Percentiles rank a stretch among this genome's conserved stretches.
These are phyloP conservation scores for Luperina testacea DNA, from an alignment of 2,888 invertebrate species.

Conservation along the genomic window DNA sequence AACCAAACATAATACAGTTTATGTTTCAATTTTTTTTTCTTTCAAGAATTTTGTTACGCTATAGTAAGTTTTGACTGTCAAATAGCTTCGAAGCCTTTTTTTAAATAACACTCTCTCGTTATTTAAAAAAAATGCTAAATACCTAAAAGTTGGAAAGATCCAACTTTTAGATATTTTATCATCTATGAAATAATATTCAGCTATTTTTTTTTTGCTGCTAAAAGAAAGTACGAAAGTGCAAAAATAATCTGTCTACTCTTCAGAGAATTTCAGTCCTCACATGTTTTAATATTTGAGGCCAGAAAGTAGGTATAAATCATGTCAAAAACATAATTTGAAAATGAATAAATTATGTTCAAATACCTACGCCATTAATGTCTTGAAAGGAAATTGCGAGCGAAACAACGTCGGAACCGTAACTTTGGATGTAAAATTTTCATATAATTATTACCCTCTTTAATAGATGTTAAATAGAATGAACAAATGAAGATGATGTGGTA, in stretches of 20 bases:
- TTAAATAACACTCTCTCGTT: too few species aligned
- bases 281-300: background rate
- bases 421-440: constrained; percentile 6
- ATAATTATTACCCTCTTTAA: constrained; percentile 15
- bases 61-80: too few species aligned
- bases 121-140: too few species aligned
- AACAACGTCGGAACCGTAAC: constrained; percentile 8
- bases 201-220: background rate
- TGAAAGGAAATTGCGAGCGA: constrained; percentile 26
- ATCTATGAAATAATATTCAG: background rate
- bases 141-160: too few species aligned
- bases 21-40: too few species aligned
- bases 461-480: background rate
- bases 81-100: too few species aligned
- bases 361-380: background rate
- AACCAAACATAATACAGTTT: too few species aligned
- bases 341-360: constrained; percentile 33
- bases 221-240: too few species aligned
- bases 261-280: background rate
- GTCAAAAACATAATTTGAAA: constrained; percentile 35
- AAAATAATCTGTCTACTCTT: background rate
- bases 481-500: background rate
- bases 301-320: constrained; percentile 19
- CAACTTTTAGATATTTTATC: too few species aligned
- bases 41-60: too few species aligned